These are phyloP conservation scores for Erebia palarica DNA, from an alignment of 2,888 invertebrate genomes.

Conservation along the genomic window DNA sequence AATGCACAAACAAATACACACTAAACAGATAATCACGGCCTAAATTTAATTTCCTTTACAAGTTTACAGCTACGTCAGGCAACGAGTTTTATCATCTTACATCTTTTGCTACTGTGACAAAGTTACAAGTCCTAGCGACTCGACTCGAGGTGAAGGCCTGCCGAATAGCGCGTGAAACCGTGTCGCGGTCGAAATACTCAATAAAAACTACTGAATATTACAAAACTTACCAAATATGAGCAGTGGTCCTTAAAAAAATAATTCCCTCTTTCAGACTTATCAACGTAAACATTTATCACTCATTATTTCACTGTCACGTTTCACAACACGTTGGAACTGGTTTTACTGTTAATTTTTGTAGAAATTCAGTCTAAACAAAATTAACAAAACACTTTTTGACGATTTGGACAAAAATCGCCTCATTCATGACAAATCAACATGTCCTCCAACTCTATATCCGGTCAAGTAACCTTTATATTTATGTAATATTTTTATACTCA, in stretches of 20 bases:
- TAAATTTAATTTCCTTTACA: slow-evolving; percentile 54
- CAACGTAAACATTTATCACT: slow-evolving; percentile 66
- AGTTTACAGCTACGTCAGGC: slow-evolving; percentile 53
- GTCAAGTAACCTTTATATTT: slow-evolving; percentile 48
- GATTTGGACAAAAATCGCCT: slow-evolving; percentile 74
- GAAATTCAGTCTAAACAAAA: slow-evolving; percentile 71
- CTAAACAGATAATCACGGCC: slow-evolving; percentile 55
- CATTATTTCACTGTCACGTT: slow-evolving; percentile 68
- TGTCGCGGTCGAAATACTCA: slow-evolving; percentile 51
- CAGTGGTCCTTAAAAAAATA: slow-evolving; percentile 56
- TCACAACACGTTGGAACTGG: slow-evolving; percentile 65
- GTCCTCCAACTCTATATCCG: slow-evolving; percentile 74
- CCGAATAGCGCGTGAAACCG: slow-evolving; percentile 44
- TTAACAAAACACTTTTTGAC: slow-evolving; percentile 76
- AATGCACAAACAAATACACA: slow-evolving; percentile 58
- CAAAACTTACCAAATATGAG: slow-evolving; percentile 73
- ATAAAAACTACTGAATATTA: slow-evolving; percentile 65
- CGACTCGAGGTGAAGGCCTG: slow-evolving; percentile 43
- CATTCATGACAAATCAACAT: slow-evolving; percentile 78
- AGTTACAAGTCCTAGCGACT: slow-evolving; percentile 34
- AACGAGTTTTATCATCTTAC: neutral
- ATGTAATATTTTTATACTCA: neutral
- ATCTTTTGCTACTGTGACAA: neutral
- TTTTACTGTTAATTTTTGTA: slow-evolving; percentile 72
- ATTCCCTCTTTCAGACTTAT: slow-evolving; percentile 61